Base-by-base conservation (phyloP, 2,797 vertebrate genomes). In the Micropoecilia bifurca region DNA sequence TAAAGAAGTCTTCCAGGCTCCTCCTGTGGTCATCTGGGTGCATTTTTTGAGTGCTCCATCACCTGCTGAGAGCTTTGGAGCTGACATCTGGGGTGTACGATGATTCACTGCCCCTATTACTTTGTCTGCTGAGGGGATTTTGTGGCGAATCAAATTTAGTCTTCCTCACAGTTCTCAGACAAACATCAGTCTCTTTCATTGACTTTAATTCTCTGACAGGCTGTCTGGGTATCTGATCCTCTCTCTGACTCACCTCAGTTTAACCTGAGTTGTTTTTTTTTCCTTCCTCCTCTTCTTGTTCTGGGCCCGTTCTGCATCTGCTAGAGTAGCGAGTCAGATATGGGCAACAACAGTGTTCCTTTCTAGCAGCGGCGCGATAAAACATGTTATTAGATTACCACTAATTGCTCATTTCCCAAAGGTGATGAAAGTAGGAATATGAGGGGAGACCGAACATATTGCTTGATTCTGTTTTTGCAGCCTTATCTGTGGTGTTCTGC, bases 211-310 rank as follows among this genome's bases (percentile, higher is more conserved):
- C 69, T 89, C 83, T 91, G 91, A 90, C 82, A 87, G 81, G 57
- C 80, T 88, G 87, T 88, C 90, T 91, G 81, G 90, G 89, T 82
- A 85, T 93, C 89, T 91, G 88, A 86, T 88, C 86, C 71, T 73
- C 83, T 80, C 83, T 85, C 81, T 92, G 89, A 92, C 85, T 94
- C 90, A 90, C 55, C 75, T 84, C 78, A 69, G 47, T n/a, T 61
- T 77, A 68, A 46, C 57, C 53, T n/a, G 68, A 46, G 68, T 50
- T 36, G 57, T 83, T 75, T 80, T 82, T 76, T 69, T 20, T 48
- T 7, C 20, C 18, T 2, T 50, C 50, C 30, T 28, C 72, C 30
- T 69, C 28, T 55, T 69, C 7, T 47, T 41, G 25, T 57, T 43
- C 20, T 39, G 53, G 3, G 20, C 13, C n/a, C 8, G 5, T 68